Evolutionary conservation across 1,140 invertebrate species (phyloP).

Genomic region (Pogonomyrmex barbatus): DNA sequence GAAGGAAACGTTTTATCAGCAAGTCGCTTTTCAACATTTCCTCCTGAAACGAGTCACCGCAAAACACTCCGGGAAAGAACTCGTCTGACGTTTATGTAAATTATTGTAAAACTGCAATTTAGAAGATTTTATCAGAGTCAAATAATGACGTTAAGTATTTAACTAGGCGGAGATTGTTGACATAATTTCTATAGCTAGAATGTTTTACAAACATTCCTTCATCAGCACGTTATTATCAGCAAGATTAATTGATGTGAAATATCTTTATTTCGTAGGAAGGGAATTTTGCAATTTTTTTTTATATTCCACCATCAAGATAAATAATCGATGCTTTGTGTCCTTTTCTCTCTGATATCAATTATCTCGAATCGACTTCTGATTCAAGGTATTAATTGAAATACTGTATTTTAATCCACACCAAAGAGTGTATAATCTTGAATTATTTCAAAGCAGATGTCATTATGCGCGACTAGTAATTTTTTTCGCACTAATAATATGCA

Average conservation of each 20-base stretch:
- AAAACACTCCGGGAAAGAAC: background rate
- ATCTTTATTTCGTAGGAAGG: background rate
- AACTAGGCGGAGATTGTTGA: background rate
- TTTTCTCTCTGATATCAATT: background rate
- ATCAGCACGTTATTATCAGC: background rate
- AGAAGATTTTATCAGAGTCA: background rate
- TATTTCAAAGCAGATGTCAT: background rate
- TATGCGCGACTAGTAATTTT: conserved; percentile 3
- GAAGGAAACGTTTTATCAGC: conserved; percentile 6
- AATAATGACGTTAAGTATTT: conserved; percentile 4
- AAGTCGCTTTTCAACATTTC: background rate
- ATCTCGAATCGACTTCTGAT: background rate
- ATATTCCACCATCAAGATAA: background rate
- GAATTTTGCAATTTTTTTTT: background rate
- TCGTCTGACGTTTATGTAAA: background rate
- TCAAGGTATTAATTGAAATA: background rate
- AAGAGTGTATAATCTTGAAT: background rate
- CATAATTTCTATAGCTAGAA: background rate
- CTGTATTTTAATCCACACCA: background rate
- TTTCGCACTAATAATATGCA: conserved; percentile 1
- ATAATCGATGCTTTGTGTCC: background rate
- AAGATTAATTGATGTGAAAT: background rate
- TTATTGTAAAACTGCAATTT: conserved; percentile 8
- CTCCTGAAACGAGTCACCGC: background rate
- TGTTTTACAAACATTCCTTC: background rate